Percentiles rank a stretch among this genome's conserved stretches.
phyloP scores from a whole-genome alignment of 1,140 invertebrate genomes.

The Ditylenchus dipsaci region DNA sequence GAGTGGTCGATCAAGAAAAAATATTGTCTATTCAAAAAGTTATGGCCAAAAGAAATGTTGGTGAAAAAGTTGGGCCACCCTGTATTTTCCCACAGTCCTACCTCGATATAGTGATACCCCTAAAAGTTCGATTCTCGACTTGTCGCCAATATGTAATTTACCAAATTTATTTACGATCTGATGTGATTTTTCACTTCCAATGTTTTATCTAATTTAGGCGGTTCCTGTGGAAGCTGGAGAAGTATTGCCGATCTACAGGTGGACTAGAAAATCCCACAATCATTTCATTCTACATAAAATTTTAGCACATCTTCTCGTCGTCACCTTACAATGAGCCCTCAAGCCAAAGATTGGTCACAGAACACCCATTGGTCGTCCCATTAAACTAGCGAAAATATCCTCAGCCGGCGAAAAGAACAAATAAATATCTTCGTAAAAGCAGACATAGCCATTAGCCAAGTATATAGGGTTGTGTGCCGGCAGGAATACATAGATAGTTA shows the following conservation, averaged over 20 bases:
- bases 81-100: no score
- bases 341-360: constrained; percentile 51
- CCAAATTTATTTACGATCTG: background rate
- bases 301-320: constrained; percentile 46
- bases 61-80: no score
- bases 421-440: background rate
- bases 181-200: constrained; percentile 4
- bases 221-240: constrained; percentile 54
- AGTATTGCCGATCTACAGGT: constrained; percentile 53
- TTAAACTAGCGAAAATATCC: background rate
- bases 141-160: background rate
- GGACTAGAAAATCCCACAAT: constrained; percentile 40
- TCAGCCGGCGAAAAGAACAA: background rate
- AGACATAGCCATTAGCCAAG: background rate
- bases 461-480: background rate
- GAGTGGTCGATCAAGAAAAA: no score
- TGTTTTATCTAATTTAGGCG: constrained; percentile 29
- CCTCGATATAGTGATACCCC: no score
- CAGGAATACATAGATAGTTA: background rate
- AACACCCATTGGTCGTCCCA: background rate
- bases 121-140: no score
- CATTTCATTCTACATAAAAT: constrained; percentile 31
- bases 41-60: no score
- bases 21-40: no score
- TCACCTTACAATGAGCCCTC: constrained; percentile 41